Percentiles rank a stretch among this genome's conserved stretches.
phyloP scores from a whole-genome alignment of 2,888 invertebrate genomes.

The Scaptomyza tumidula region DNA sequence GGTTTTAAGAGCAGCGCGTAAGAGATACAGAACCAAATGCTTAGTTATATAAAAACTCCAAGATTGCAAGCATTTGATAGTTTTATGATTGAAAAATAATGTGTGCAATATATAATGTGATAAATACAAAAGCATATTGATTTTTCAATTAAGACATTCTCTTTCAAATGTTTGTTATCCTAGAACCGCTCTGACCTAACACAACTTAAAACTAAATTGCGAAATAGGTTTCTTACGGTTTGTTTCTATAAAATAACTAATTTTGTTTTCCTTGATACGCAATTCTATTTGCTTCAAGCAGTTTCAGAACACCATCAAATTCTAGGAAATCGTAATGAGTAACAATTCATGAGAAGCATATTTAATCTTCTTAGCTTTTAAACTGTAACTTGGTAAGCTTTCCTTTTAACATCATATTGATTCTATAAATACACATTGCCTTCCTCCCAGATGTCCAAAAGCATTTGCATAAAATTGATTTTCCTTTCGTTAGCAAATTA shows the following conservation, averaged over 20 bases:
- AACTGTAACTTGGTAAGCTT: neutral
- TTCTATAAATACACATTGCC: neutral
- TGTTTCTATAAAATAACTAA: neutral
- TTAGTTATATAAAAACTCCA: neutral
- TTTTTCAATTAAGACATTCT: too few relatives aligned
- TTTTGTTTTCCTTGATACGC: neutral
- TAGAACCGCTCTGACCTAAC: neutral
- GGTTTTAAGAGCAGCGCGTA: neutral
- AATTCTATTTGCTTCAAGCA: neutral
- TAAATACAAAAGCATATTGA: too few relatives aligned
- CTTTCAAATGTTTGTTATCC: too few relatives aligned
- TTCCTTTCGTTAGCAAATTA: slow-evolving; percentile 31
- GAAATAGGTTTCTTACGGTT: neutral
- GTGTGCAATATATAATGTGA: too few relatives aligned
- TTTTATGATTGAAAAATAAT: too few relatives aligned
- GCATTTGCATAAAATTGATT: slow-evolving; percentile 55
- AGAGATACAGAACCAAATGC: neutral
- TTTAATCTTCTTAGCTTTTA: neutral
- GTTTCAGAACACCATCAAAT: neutral
- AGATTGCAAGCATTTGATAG: too few relatives aligned
- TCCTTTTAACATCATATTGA: neutral
- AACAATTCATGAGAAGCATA: neutral
- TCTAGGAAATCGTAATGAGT: neutral
- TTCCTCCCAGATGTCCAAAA: slow-evolving; percentile 33
- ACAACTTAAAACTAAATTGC: neutral